A percentile compares a stretch with the other conserved stretches of the same genome.
phyloP scores from a whole-genome alignment of 2,113 vertebrate species.

The Pelmatolapia mariae region DNA sequence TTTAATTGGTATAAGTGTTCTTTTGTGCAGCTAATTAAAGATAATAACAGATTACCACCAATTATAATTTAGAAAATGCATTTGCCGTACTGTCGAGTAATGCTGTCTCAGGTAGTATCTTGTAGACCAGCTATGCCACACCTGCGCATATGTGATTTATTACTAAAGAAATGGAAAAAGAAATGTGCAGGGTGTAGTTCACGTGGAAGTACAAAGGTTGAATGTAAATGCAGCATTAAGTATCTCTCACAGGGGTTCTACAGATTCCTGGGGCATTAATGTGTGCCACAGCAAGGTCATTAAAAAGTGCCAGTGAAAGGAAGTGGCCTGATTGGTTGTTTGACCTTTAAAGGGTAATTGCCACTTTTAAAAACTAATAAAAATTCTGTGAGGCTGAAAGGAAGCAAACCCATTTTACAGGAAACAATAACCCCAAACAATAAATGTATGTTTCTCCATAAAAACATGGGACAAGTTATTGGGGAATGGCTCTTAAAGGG shows the following conservation, averaged over 20 bases:
- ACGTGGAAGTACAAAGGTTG: background rate
- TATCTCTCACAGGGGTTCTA: constrained; percentile 1
- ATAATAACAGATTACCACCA: constrained; percentile 3
- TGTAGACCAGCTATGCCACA: background rate
- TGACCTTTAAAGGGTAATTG: constrained; percentile 78
- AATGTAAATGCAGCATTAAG: constrained; percentile 26
- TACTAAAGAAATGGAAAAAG: background rate
- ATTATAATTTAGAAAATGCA: background rate
- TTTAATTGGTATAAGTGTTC: constrained; percentile 13
- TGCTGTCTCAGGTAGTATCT: background rate
- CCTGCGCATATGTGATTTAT: background rate
- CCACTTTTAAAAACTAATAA: constrained; percentile 68
- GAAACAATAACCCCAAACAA: constrained; percentile 61
- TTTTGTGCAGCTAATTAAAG: background rate
- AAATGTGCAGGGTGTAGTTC: background rate
- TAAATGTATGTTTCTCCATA: constrained; percentile 62
- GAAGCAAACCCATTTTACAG: constrained; percentile 55
- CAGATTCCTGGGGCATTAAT: constrained; percentile 24
- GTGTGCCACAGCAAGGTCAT: constrained; percentile 47
- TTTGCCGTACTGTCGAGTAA: background rate
- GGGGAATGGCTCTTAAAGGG: constrained; percentile 42
- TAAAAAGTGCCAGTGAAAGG: constrained; percentile 51
- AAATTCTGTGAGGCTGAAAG: constrained; percentile 48
- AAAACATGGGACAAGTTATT: constrained; percentile 47
- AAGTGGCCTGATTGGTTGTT: constrained; percentile 64